A percentile compares a stretch with the other conserved stretches of the same genome.
Evolutionary conservation across 2,113 vertebrate genomes (phyloP).

Genomic region (Tylochromis polylepis): DNA sequence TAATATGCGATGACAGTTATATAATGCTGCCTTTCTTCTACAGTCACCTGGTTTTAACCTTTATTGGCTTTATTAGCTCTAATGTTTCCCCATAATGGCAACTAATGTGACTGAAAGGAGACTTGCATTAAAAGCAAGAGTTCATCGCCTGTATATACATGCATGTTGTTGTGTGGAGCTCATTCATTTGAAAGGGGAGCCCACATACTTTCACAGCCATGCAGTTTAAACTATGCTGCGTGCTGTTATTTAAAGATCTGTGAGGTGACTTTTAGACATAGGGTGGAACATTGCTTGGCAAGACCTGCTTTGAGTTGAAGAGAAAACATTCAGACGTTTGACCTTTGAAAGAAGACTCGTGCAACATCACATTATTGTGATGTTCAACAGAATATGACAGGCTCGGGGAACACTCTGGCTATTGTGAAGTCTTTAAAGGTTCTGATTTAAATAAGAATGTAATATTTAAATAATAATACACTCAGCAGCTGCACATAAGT

Average conservation of each 20-base stretch:
- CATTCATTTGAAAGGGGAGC: not conserved
- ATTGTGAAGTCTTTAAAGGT: not conserved
- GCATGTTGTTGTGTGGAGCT: not conserved
- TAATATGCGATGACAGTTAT: not conserved
- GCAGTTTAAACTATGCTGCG: not conserved
- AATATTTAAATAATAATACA: not conserved
- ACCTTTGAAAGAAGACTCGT: not conserved
- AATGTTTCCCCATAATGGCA: not conserved
- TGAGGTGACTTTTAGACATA: not conserved
- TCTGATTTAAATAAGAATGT: not conserved
- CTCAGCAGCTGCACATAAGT: not conserved
- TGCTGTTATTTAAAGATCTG: not conserved
- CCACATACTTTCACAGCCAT: not conserved
- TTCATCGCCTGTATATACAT: not conserved
- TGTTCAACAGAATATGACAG: not conserved
- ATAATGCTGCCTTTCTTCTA: not conserved
- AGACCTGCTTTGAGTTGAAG: not conserved
- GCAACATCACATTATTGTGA: not conserved
- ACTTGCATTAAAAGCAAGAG: accelerated
- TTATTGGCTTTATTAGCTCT: not conserved
- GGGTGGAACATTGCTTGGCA: not conserved
- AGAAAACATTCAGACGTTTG: not conserved
- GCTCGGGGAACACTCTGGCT: not conserved
- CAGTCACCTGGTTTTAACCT: not conserved
- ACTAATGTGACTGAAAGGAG: not conserved